phyloP scores from a whole-genome alignment of 2,888 invertebrate genomes.

The Aleiodes leptofemur region DNA sequence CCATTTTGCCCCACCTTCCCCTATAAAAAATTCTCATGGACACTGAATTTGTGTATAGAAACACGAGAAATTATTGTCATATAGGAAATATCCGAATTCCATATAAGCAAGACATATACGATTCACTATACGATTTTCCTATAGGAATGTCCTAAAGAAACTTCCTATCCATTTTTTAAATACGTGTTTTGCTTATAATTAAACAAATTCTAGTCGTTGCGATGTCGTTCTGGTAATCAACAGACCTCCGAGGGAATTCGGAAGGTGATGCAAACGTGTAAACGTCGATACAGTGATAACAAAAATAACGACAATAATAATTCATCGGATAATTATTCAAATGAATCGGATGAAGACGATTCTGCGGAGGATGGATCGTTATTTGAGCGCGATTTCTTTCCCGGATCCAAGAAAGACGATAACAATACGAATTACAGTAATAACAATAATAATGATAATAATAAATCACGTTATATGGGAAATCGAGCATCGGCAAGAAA shows the following conservation, averaged over 20 bases:
- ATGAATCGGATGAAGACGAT: slow-evolving; percentile 60
- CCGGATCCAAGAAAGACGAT: slow-evolving; percentile 44
- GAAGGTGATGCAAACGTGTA: slow-evolving; percentile 79
- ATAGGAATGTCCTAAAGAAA: too few relatives aligned
- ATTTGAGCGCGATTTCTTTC: slow-evolving; percentile 63
- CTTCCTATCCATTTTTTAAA: too few relatives aligned
- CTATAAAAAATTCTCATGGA: too few relatives aligned
- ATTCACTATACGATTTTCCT: too few relatives aligned
- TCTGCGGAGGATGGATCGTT: slow-evolving; percentile 56
- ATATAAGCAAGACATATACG: too few relatives aligned
- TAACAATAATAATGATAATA: not conserved
- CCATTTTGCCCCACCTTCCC: too few relatives aligned
- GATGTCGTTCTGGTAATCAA: slow-evolving; percentile 79
- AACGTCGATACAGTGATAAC: slow-evolving; percentile 55
- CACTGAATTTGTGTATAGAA: too few relatives aligned
- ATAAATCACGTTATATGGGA: too few relatives aligned
- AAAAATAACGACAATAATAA: slow-evolving; percentile 67
- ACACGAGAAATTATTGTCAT: too few relatives aligned
- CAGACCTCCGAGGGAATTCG: slow-evolving; percentile 79
- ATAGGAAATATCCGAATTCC: too few relatives aligned
- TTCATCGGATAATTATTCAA: slow-evolving; percentile 65
- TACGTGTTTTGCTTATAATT: not conserved
- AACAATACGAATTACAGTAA: not conserved
- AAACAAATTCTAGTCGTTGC: slow-evolving; percentile 75
- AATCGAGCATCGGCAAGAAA: too few relatives aligned